Base-by-base conservation (phyloP, 2,888 invertebrate species). In the Eurytoma californica region DNA sequence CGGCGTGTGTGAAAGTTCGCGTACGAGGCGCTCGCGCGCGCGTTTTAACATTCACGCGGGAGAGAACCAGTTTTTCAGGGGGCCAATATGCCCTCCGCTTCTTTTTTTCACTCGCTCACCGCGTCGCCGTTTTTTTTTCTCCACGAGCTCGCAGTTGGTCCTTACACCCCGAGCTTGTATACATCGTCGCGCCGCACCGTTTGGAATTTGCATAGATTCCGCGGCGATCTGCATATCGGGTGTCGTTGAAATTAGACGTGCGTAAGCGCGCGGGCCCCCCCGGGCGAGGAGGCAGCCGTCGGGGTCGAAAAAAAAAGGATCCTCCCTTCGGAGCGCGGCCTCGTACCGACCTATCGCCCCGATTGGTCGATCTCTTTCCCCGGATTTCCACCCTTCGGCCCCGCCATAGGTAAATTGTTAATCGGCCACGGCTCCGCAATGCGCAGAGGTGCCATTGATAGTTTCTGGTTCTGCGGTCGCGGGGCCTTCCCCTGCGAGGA, bases 171-270 rank as follows among this genome's bases (percentile, higher is more conserved):
- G 78, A 75, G 80, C 77, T 80, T 80, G 82, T 80, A 80, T 70
- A 82, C 82, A 72, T 80, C 69, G 73, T 80, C 73, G 74, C 79
- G 79, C 70, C 77, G 68, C 80, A 78, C 84, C 67, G 66, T 65
- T 69, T 13, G 72, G 67, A 84, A 89, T 90, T 89, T 89, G 88
- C 89, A 90, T 89, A 88, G 86, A 88, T 87, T 85, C 86, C 82
- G 85, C 85, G 68, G 55, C 84, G 87, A 89, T 89, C 88, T 88
- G 88, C 88, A 88, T 90, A 89, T 89, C 89, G 89, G 88, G 88
- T 89, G 87, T 88, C 89, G 87, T 88, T 89, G 86, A 86, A 89
- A 88, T 90, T 89, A 86, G 87, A 86, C 87, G 85, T 82, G 86
- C 85, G 85, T 84, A 83, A n/a, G n/a, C 67, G 30, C 55, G 49